A percentile compares a stretch with the other conserved stretches of the same genome.
Evolutionary conservation across 2,888 invertebrate genomes (phyloP).

Genomic region (Muscina levida): DNA sequence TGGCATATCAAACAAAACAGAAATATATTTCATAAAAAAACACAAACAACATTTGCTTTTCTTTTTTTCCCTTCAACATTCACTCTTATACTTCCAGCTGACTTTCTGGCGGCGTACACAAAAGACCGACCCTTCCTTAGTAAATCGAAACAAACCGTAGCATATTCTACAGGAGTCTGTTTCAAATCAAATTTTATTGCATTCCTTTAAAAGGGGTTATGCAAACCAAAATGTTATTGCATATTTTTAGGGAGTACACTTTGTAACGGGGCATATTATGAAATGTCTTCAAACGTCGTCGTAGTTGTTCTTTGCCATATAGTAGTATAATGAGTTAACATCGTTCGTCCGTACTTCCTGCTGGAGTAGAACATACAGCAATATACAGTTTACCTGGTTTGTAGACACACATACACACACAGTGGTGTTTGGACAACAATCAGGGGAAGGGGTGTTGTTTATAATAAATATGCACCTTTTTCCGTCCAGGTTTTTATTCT

Average conservation of each 20-base stretch:
- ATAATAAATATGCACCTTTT: background rate
- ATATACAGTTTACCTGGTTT: background rate
- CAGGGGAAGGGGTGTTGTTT: background rate
- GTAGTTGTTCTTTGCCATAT: too few species aligned
- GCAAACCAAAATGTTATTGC: slow-evolving; percentile 18
- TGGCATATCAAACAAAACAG: too few species aligned
- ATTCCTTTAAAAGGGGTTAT: slow-evolving; percentile 4
- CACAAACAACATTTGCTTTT: background rate
- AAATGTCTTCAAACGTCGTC: too few species aligned
- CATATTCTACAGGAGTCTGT: slow-evolving; percentile 15
- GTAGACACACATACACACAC: too few species aligned
- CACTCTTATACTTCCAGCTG: slow-evolving; percentile 78
- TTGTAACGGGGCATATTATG: background rate
- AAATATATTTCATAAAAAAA: too few species aligned
- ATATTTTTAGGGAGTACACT: slow-evolving; percentile 2
- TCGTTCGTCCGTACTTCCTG: too few species aligned
- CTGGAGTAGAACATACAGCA: too few species aligned
- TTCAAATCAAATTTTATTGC: slow-evolving; percentile 24
- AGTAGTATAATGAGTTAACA: too few species aligned
- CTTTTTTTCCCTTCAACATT: background rate
- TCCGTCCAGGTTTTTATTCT: slow-evolving; percentile 1
- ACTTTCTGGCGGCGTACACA: too few species aligned
- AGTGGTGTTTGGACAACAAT: too few species aligned
- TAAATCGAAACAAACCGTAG: background rate
- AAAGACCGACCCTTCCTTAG: too few species aligned